These are phyloP conservation scores for Orchesella cincta DNA, from an alignment of 1,140 invertebrate species.

Conservation along the genomic window DNA sequence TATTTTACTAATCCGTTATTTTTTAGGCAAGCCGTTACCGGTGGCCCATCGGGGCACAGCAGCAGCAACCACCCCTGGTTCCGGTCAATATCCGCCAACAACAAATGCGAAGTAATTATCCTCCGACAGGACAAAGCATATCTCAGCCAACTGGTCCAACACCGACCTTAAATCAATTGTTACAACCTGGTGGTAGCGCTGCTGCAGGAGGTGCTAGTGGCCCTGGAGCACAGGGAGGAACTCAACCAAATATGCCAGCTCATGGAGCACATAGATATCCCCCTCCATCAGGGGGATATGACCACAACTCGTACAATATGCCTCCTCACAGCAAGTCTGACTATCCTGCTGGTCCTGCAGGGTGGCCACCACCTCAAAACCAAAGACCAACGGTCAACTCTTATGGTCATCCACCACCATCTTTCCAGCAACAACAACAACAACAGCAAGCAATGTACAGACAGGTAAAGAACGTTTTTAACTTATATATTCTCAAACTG, in stretches of 20 bases:
- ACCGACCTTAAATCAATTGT: constrained; percentile 84
- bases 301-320: constrained; percentile 35
- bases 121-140: constrained; percentile 64
- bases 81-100: constrained; percentile 20
- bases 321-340: constrained; percentile 46
- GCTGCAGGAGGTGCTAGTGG: constrained; percentile 48
- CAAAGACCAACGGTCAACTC: constrained; percentile 46
- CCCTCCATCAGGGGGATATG: constrained; percentile 36
- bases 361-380: constrained; percentile 38
- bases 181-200: constrained; percentile 70
- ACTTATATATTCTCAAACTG: no score
- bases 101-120: constrained; percentile 34
- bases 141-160: constrained; percentile 80
- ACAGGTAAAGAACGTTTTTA: constrained; percentile 40
- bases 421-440: constrained; percentile 54
- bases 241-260: neutral
- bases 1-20: no score
- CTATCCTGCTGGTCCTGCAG: constrained; percentile 37
- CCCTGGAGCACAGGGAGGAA: constrained; percentile 44
- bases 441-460: constrained; percentile 55
- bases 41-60: constrained; percentile 7
- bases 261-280: constrained; percentile 43
- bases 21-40: constrained; percentile 17
- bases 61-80: constrained; percentile 20
- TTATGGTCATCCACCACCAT: constrained; percentile 53